Evolutionary conservation across 30 jellyfish, hydroid and myxozoan species (phyloP).

Genomic region (Catostylus mosaicus): DNA sequence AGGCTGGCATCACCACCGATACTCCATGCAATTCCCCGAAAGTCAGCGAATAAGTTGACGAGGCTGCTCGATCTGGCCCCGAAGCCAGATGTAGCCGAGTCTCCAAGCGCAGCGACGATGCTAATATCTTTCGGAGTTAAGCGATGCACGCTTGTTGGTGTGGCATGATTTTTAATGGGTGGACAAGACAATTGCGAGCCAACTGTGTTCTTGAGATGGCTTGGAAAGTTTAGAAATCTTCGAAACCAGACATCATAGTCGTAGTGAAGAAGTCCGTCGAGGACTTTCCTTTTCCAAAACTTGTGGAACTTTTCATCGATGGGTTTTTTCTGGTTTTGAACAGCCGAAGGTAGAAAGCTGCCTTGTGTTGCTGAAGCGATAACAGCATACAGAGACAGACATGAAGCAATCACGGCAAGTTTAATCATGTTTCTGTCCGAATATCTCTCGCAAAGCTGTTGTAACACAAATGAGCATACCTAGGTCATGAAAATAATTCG

Average conservation of each 20-base stretch:
- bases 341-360: constrained; percentile 2
- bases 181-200: constrained; percentile 59
- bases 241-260: constrained; percentile 71
- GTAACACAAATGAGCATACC: background rate
- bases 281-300: constrained; percentile 50
- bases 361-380: background rate
- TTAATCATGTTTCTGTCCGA: background rate
- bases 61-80: constrained; percentile 79
- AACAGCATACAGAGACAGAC: background rate
- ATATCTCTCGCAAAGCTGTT: background rate
- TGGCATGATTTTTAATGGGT: background rate
- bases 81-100: constrained; percentile 84
- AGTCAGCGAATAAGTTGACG: constrained; percentile 67
- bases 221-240: constrained; percentile 7
- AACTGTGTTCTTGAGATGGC: constrained; percentile 7
- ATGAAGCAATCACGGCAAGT: background rate
- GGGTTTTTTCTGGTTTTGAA: constrained; percentile 36
- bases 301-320: constrained; percentile 50
- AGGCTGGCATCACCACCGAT: constrained; percentile 83
- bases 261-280: constrained; percentile 27
- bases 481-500: background rate
- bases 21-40: constrained; percentile 83
- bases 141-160: constrained; percentile 72
- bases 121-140: constrained; percentile 80
- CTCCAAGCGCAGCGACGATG: constrained; percentile 87